Percentiles rank a stretch among this genome's conserved stretches.
phyloP scores from a whole-genome alignment of 37 sponge, comb jelly and placozoan genomes.

The Spongilla lacustris region DNA sequence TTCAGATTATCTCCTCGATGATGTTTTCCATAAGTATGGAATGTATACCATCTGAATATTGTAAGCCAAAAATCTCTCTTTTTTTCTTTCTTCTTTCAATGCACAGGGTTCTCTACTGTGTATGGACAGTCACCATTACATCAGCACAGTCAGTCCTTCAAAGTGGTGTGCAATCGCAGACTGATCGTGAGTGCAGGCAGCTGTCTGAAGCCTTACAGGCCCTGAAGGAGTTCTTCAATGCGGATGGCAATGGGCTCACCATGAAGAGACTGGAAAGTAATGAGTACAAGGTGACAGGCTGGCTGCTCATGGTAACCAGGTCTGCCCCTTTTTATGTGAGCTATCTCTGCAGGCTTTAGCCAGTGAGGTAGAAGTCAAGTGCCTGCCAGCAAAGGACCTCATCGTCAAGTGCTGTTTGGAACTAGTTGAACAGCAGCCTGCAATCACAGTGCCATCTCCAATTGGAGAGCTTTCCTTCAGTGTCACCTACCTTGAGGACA shows the following conservation, averaged over 20 bases:
- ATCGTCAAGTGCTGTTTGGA: constrained; percentile 31
- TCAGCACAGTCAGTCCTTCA: background rate
- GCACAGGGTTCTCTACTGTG: constrained; percentile 29
- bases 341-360: constrained; percentile 7
- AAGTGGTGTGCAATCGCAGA: background rate
- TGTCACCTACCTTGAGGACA: constrained; percentile 17
- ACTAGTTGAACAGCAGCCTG: constrained; percentile 13
- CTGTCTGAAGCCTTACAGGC: background rate
- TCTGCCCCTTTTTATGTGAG: background rate
- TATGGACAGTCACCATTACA: constrained; percentile 31
- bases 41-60: background rate
- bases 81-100: too few relatives aligned
- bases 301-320: too few relatives aligned
- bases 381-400: constrained; percentile 26
- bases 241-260: constrained; percentile 54
- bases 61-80: too few relatives aligned
- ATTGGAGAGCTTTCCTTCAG: constrained; percentile 27
- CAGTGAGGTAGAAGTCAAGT: background rate
- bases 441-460: background rate
- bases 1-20: constrained; percentile 21
- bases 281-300: constrained; percentile 27
- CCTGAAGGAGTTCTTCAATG: constrained; percentile 52
- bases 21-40: constrained; percentile 35
- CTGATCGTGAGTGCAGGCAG: constrained; percentile 1
- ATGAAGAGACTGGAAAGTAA: constrained; percentile 12